Evolutionary conservation across 2,113 vertebrate species (phyloP), one percentile per base, ranked within the genome.

Genomic region (Sialia sialis): DNA sequence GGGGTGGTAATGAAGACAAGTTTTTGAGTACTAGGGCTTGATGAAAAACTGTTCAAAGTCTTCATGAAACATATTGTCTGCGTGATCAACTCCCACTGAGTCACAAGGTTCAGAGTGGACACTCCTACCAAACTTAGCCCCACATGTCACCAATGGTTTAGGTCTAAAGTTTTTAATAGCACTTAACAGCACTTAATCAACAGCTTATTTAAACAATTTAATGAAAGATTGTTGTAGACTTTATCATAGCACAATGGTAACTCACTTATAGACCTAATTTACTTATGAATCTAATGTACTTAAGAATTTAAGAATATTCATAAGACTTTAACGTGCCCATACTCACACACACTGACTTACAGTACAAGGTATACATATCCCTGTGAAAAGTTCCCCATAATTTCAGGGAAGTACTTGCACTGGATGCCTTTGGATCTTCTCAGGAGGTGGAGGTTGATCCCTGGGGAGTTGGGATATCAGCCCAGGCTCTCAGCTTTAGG

Each of bases 291-390:
- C 49, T 74, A 55, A 55, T 4, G 6, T 48, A n/a, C 29, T n/a
- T 15, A 55, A 74, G 58, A 64, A 48, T 74, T 74, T 39, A n/a
- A 23, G 39, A 55, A 48, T 15, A 55, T 48, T 48, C 9, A 2
- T 12, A 46, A 34, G 22, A 56, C 18, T 74, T 48, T 29, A 27
- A 21, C 6, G 3, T 27, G 11, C 13, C 54, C n/a, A 55, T n/a
- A 48, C 6, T 54, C 0, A 0, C 2, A 9, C 15, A 32, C 21
- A 55, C 5, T 55, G 22, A 48, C 10, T 29, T 74, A 48, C 46
- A n/a, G 29, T 48, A 48, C 46, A 44, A 72, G 23, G 15, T 38
- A n/a, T 5, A 54, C 11, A 29, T 7, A 46, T 27, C 15, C 15
- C 41, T 55, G 41, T 64, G 29, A 74, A 84, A 48, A 64, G n/a